Evolutionary conservation across 2,113 vertebrate species (phyloP).

Genomic region (Chionis minor): DNA sequence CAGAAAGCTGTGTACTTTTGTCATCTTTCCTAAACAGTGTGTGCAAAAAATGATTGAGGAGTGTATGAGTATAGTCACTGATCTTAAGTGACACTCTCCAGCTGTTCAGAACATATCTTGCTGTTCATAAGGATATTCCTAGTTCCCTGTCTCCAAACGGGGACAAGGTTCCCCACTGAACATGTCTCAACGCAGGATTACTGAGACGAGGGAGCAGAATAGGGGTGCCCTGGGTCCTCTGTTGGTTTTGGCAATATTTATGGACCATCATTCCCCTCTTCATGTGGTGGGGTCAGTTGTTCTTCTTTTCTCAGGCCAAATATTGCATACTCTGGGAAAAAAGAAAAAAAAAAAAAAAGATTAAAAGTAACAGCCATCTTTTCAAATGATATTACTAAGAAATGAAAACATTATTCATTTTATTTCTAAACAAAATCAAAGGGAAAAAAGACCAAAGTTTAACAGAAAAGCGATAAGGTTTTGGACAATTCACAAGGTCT

Average conservation of each 20-base stretch:
- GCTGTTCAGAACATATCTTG: not conserved
- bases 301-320: not conserved
- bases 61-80: not conserved
- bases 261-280: not conserved
- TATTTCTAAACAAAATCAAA: not conserved
- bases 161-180: not conserved
- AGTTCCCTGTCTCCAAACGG: not conserved
- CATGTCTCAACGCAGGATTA: not conserved
- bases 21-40: not conserved
- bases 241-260: not conserved
- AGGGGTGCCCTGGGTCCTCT: not conserved
- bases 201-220: not conserved
- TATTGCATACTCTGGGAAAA: not conserved
- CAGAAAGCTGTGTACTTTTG: not conserved
- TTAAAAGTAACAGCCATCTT: not conserved
- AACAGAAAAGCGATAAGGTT: not conserved
- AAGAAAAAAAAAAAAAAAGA: not conserved
- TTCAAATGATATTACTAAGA: not conserved
- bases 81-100: not conserved
- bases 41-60: not conserved
- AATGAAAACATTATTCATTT: not conserved
- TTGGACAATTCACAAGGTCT: constrained; percentile 45
- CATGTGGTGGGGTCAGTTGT: not conserved
- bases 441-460: not conserved
- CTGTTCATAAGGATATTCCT: not conserved